Conservation (phyloP, 2,888 invertebrate species). For the Callyntrura sp. region DNA sequence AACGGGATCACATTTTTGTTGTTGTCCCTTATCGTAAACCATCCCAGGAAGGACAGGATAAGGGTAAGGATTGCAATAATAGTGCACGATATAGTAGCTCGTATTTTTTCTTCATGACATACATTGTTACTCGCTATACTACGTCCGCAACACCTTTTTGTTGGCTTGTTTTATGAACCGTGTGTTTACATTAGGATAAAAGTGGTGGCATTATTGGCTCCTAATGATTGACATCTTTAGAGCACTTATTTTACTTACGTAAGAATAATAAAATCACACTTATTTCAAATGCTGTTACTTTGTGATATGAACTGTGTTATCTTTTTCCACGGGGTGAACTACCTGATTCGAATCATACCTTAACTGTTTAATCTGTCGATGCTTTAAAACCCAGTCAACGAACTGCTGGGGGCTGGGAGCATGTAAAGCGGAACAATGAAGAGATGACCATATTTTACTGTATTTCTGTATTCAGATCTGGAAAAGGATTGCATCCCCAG, state of each 20-base stretch:
- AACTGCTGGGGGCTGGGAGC: background rate
- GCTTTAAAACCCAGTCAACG: background rate
- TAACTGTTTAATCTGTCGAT: background rate
- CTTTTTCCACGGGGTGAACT: background rate
- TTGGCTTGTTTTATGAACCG: conserved; percentile 6
- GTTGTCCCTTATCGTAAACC: conserved; percentile 56
- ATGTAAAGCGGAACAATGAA: background rate
- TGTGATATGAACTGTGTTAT: background rate
- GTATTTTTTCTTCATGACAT: background rate
- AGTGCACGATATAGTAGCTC: background rate
- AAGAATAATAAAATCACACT: background rate
- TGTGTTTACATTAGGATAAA: background rate
- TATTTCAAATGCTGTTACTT: no score
- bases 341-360: background rate
- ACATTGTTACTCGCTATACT: background rate
- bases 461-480: background rate
- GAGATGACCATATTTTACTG: background rate
- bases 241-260: conserved; percentile 16
- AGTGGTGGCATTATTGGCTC: background rate
- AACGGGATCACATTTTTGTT: conserved; percentile 71
- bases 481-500: background rate
- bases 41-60: background rate
- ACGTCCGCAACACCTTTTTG: background rate
- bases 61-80: conserved; percentile 18
- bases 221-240: conserved; percentile 31